phyloP scores from a whole-genome alignment of 2,797 vertebrate genomes.

The Anabas testudineus region DNA sequence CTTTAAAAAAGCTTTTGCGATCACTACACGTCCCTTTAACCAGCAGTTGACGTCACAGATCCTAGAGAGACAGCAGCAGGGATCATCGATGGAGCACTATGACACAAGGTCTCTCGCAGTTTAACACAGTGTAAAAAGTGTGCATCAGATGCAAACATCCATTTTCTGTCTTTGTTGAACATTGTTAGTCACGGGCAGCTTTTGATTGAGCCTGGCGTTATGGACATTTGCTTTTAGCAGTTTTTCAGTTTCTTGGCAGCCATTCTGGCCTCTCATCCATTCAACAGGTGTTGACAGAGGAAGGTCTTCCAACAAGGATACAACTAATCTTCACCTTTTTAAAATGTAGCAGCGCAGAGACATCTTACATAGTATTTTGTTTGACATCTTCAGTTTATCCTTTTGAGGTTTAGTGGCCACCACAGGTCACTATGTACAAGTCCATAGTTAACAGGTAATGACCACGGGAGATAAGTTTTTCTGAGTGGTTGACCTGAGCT shows the following conservation, averaged over 20 bases:
- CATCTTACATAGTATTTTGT: constrained; percentile 28
- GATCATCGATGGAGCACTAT: constrained; percentile 30
- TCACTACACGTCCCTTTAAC: constrained; percentile 32
- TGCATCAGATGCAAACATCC: constrained; percentile 51
- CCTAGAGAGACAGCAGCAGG: constrained; percentile 54
- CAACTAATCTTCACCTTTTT: constrained; percentile 26
- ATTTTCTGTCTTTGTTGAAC: constrained; percentile 15
- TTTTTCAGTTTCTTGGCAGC: constrained; percentile 49
- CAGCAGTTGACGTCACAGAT: constrained; percentile 36
- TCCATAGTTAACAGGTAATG: constrained; percentile 26
- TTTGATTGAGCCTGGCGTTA: constrained; percentile 55
- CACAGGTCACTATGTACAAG: constrained; percentile 14
- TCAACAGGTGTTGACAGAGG: constrained; percentile 31
- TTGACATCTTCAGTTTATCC: constrained; percentile 56
- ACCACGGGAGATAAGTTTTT: constrained; percentile 36
- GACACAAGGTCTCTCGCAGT: constrained; percentile 33
- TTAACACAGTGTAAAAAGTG: constrained; percentile 67
- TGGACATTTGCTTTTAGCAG: constrained; percentile 29
- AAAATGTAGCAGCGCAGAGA: constrained; percentile 26
- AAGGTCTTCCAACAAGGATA: constrained; percentile 43
- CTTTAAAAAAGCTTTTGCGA: constrained; percentile 28
- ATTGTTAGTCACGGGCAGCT: constrained; percentile 32
- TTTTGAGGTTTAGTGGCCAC: constrained; percentile 43
- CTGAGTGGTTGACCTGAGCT: constrained; percentile 62
- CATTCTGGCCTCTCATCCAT: constrained; percentile 15